Evolutionary conservation across 2,797 vertebrate species (phyloP).

Genomic region (Pipistrellus kuhlii): DNA sequence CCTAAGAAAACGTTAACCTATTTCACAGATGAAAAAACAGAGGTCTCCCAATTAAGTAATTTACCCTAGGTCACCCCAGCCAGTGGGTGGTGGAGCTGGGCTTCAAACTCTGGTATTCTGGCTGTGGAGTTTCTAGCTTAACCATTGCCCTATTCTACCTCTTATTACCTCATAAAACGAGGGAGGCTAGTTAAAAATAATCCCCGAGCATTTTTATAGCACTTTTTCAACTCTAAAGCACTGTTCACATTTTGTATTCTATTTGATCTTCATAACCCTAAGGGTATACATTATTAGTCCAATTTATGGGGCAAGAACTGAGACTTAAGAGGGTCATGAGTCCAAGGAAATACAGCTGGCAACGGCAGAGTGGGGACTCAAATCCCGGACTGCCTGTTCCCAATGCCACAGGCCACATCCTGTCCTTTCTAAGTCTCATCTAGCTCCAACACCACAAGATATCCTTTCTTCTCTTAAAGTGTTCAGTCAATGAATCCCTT

Average conservation of each 20-base stretch:
- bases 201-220: constrained; percentile 55
- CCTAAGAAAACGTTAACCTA: constrained; percentile 22
- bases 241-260: constrained; percentile 4
- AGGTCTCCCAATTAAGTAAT: constrained; percentile 13
- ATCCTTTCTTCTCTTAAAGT: background rate
- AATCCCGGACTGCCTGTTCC: background rate
- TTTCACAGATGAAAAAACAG: constrained; percentile 12
- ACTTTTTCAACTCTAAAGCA: constrained; percentile 45
- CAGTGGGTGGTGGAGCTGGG: background rate
- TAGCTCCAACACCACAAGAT: background rate
- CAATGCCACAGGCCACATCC: background rate
- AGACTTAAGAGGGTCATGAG: constrained; percentile 67
- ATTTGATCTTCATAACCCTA: constrained; percentile 67
- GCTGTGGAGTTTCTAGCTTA: background rate
- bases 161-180: constrained; percentile 64
- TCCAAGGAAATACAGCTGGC: background rate
- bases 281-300: constrained; percentile 57
- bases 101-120: constrained; percentile 19
- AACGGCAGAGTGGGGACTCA: background rate
- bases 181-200: constrained; percentile 67
- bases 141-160: background rate
- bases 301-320: constrained; percentile 71
- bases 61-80: background rate
- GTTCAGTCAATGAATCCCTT: background rate
- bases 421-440: constrained; percentile 3